Evolutionary conservation across 2,888 invertebrate genomes (phyloP).

Genomic region (Temnothorax ravouxi): DNA sequence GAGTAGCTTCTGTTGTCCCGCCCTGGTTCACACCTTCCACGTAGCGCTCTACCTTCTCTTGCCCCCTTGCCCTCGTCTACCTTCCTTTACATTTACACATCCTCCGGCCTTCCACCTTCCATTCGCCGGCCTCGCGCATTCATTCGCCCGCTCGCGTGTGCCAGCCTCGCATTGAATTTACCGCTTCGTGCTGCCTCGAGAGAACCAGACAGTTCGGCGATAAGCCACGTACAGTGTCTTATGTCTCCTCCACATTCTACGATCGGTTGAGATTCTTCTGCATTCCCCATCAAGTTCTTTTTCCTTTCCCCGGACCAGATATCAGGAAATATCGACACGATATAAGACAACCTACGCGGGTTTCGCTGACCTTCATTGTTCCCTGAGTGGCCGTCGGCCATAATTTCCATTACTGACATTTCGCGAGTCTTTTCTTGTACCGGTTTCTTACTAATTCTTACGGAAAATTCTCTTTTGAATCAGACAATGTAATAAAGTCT

Average conservation of each 20-base stretch:
- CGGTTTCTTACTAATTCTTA: constrained; percentile 7
- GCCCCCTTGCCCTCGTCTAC: constrained; percentile 36
- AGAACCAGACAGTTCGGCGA: constrained; percentile 63
- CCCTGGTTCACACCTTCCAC: constrained; percentile 37
- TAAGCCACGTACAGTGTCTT: constrained; percentile 54
- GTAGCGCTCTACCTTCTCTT: constrained; percentile 8
- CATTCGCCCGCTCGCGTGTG: constrained; percentile 56
- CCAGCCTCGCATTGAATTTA: constrained; percentile 66
- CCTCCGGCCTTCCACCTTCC: constrained; percentile 50
- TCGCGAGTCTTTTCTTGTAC: constrained; percentile 29
- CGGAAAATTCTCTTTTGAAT: constrained; percentile 24
- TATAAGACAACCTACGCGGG: constrained; percentile 64
- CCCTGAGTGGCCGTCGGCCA: constrained; percentile 53
- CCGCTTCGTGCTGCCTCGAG: constrained; percentile 67
- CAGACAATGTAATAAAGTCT: neutral
- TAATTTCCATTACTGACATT: constrained; percentile 61
- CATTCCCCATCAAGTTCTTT: constrained; percentile 72
- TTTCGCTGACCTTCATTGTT: constrained; percentile 69
- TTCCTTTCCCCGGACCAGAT: constrained; percentile 45
- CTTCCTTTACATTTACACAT: constrained; percentile 37
- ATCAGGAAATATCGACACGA: constrained; percentile 52
- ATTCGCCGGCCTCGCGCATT: constrained; percentile 22
- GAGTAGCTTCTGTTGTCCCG: constrained; percentile 62
- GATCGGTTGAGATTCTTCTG: constrained; percentile 61
- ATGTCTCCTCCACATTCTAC: constrained; percentile 65